Base-by-base conservation (phyloP, 2,888 invertebrate genomes). In the Xestoiulus laeticollis region DNA sequence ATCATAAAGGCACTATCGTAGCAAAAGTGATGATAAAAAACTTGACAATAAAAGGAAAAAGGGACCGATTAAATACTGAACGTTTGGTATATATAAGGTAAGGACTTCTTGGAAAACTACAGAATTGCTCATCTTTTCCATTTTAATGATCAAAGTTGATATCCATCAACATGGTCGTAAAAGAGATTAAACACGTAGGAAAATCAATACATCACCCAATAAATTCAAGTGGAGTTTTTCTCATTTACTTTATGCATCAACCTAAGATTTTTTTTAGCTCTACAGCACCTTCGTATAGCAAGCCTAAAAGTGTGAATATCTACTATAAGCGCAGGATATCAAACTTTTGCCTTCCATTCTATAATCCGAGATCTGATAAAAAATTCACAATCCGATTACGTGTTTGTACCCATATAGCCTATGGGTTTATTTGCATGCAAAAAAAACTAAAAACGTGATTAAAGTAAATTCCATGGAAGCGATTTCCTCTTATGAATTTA, bases 351-450 rank as follows among this genome's bases (percentile, higher is more conserved):
- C 12, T 78, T 68, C 59, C 12, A 68, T 22, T 68, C 59, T 22
- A 68, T 22, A 26, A 78, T 26, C 30, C 2, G 14, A 30, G 78
- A 78, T 78, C 78, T 78, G 78, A 78, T 78, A 78, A 22, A 78
- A 48, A 78, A 78, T 30, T 26, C 78, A 78, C 78, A 78, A 78
- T 78, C 78, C 78, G 78, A 78, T 78, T 78, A 78, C 14, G 78
- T 30, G 78, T 78, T 30, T 78, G 78, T 26, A 14, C 78, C 78
- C 30, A 68, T 68, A 68, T 68, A 68, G 78, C 5, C 22, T 30
- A 26, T 16, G 12, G 30, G 78, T 30, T 78, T 6, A 78, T 78
- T 78, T 30, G 78, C 26, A 78, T 78, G 30, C 26, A 12, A 68
- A 22, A 3, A 78, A 78, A 38, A 38, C 5, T 38, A 38, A 68